phyloP scores from a whole-genome alignment of 2,797 vertebrate species.

The Enteromius viviparus region DNA sequence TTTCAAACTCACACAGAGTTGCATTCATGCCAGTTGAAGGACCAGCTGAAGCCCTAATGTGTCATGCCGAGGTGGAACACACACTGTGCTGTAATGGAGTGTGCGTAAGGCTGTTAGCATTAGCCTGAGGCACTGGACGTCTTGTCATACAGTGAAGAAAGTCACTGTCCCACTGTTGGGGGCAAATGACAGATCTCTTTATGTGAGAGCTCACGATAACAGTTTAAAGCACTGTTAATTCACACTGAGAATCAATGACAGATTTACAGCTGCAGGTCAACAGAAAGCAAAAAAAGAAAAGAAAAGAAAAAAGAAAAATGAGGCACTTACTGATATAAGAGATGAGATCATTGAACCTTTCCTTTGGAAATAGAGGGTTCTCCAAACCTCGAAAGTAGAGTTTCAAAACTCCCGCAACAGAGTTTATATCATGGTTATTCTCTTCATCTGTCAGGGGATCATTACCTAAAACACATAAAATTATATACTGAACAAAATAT shows the following conservation, averaged over 20 bases:
- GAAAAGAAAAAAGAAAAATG: conserved; percentile 17
- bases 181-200: conserved; percentile 42
- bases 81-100: conserved; percentile 43
- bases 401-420: conserved; percentile 96
- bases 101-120: conserved; percentile 29
- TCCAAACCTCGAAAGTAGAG: conserved; percentile 97
- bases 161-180: conserved; percentile 40
- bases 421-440: conserved; percentile 98
- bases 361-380: conserved; percentile 97
- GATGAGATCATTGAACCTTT: conserved; percentile 97
- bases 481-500: neutral
- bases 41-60: conserved; percentile 26
- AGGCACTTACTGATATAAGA: conserved; percentile 94
- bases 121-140: conserved; percentile 36
- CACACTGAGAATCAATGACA: conserved; percentile 41
- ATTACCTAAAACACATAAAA: conserved; percentile 81
- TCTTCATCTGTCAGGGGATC: conserved; percentile 96
- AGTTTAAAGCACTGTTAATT: conserved; percentile 43
- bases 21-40: conserved; percentile 52
- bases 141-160: conserved; percentile 37
- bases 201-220: conserved; percentile 28
- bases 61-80: conserved; percentile 42
- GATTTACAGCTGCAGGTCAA: conserved; percentile 25
- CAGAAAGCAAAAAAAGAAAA: neutral
- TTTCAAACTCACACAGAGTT: conserved; percentile 51